These are phyloP conservation scores for Artibeus jamaicensis DNA, from an alignment of 2,797 vertebrate genomes.

Conservation along the genomic window DNA sequence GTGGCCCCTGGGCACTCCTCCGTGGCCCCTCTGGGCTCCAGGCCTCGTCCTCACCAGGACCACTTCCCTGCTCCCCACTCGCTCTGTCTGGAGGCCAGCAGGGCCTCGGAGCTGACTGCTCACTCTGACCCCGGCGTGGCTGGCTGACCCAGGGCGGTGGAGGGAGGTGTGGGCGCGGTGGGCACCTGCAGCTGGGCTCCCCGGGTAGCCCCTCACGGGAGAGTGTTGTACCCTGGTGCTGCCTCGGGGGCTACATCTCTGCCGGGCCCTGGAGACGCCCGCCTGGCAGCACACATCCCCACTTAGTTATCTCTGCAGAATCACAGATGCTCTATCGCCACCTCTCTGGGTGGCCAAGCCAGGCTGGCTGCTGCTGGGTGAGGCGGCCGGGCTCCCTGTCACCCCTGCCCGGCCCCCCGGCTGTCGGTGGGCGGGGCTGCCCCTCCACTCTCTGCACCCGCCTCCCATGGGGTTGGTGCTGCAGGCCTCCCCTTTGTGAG, in stretches of 20 bases:
- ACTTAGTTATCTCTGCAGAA: not conserved
- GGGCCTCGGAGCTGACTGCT: not conserved
- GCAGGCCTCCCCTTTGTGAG: not conserved
- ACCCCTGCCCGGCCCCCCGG: not conserved
- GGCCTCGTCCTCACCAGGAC: not conserved
- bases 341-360: not conserved
- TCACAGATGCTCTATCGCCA: not conserved
- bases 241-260: too few relatives aligned
- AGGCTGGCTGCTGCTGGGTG: not conserved
- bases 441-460: not conserved
- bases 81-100: not conserved
- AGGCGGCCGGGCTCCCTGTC: rapidly evolving
- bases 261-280: not conserved
- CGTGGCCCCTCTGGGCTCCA: not conserved
- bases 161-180: not conserved
- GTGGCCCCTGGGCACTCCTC: not conserved
- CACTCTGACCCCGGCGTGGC: not conserved
- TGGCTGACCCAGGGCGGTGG: not conserved
- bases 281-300: not conserved
- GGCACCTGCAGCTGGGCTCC: not conserved
- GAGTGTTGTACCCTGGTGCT: not conserved
- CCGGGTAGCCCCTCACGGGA: not conserved
- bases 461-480: not conserved
- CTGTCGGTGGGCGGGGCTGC: not conserved
- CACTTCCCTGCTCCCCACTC: not conserved